These are phyloP conservation scores for Laterallus jamaicensis DNA, from an alignment of 2,113 vertebrate species.

Conservation along the genomic window DNA sequence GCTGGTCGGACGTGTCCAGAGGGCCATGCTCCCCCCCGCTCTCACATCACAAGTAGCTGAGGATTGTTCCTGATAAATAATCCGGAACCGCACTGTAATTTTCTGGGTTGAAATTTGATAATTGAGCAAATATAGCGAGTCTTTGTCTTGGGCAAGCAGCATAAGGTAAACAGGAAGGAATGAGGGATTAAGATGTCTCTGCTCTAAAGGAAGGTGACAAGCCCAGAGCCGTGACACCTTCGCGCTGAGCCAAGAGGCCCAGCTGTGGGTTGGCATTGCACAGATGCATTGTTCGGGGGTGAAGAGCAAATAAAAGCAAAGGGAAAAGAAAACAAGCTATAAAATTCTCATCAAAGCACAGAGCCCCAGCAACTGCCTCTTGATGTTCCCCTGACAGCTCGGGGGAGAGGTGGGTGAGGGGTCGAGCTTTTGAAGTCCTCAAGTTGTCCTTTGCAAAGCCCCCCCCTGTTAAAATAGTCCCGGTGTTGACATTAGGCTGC, in stretches of 20 bases:
- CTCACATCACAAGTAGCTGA: rapidly evolving
- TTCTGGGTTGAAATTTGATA: conserved; percentile 73
- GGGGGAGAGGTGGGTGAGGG: not conserved
- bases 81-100: conserved; percentile 18
- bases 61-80: conserved; percentile 39
- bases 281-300: conserved; percentile 68
- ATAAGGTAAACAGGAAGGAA: conserved; percentile 79
- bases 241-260: conserved; percentile 18
- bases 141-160: conserved; percentile 69
- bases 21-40: not conserved
- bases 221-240: conserved; percentile 61
- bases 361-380: conserved; percentile 48
- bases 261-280: conserved; percentile 66
- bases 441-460: conserved; percentile 52
- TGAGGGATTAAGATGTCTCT: conserved; percentile 75
- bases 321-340: conserved; percentile 78
- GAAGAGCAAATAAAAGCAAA: conserved; percentile 78
- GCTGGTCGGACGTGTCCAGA: rapidly evolving
- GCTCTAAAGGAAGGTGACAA: conserved; percentile 57
- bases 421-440: conserved; percentile 65
- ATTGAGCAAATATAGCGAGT: conserved; percentile 71
- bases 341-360: conserved; percentile 73
- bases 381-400: conserved; percentile 69
- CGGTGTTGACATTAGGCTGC: conserved; percentile 53
- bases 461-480: conserved; percentile 55